Conservation (phyloP, 2,113 vertebrate genomes). For the Tor tambroides region DNA sequence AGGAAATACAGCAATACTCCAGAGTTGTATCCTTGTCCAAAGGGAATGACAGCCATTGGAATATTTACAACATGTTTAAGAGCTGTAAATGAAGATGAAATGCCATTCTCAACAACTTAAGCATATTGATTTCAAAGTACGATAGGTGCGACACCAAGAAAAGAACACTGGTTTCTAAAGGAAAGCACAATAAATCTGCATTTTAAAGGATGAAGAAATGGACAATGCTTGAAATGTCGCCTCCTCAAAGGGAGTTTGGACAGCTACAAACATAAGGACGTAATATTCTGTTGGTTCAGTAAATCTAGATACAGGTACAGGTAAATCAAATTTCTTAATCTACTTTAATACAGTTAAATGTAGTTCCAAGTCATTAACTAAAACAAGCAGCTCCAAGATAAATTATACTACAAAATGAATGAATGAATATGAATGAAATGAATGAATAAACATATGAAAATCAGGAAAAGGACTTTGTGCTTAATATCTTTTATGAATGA, state of each 20-base stretch:
- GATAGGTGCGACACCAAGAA: not conserved
- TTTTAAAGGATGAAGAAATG: not conserved
- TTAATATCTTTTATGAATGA: no score
- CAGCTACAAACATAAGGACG: not conserved
- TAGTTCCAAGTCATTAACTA: not conserved
- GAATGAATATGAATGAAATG: not conserved
- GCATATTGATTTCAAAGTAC: not conserved
- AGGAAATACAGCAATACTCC: not conserved
- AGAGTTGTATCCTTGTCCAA: not conserved
- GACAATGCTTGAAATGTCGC: not conserved
- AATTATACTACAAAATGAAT: not conserved
- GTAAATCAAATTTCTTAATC: no score
- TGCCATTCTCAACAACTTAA: not conserved
- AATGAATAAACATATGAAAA: not conserved
- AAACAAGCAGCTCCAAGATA: not conserved
- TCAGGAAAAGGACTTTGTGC: no score
- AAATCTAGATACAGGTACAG: not conserved
- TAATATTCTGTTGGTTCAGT: not conserved
- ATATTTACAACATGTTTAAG: conserved; percentile 3
- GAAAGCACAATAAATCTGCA: conserved; percentile 8
- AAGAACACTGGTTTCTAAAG: not conserved
- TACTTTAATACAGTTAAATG: no score
- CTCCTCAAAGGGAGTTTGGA: not conserved
- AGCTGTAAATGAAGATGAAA: not conserved
- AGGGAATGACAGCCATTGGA: not conserved